A percentile compares a stretch with the other conserved stretches of the same genome.
These are phyloP conservation scores for Pycnomerus fuliginosus DNA, from an alignment of 2,888 invertebrate species.

Conservation along the genomic window DNA sequence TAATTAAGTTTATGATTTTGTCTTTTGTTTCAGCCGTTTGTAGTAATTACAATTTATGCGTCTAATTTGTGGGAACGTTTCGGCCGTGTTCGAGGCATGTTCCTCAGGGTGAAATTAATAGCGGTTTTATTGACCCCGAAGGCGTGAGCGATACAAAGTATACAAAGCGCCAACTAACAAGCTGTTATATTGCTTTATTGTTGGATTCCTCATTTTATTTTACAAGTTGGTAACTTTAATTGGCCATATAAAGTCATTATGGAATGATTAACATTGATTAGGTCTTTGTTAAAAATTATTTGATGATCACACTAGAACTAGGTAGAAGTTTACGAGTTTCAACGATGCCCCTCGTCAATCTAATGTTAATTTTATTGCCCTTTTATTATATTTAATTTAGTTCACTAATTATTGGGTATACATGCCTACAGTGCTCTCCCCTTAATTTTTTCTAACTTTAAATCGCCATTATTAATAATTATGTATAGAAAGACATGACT, in stretches of 20 bases:
- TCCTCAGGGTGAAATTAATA: conserved; percentile 11
- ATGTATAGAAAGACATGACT: too few species aligned
- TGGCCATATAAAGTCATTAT: conserved; percentile 33
- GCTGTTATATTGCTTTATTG: conserved; percentile 37
- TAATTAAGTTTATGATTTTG: too few species aligned
- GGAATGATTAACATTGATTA: conserved; percentile 30
- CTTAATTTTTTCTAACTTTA: too few species aligned
- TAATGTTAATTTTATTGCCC: conserved; percentile 5
- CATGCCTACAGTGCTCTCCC: too few species aligned
- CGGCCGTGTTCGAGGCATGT: conserved; percentile 5
- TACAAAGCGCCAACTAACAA: conserved; percentile 31
- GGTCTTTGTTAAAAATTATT: conserved; percentile 27
- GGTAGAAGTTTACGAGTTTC: conserved; percentile 10
- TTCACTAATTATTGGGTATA: conserved; percentile 1
- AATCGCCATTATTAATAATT: too few species aligned
- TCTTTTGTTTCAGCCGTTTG: too few species aligned
- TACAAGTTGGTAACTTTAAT: conserved; percentile 34
- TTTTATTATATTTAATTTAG: conserved; percentile 18
- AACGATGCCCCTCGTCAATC: conserved; percentile 7
- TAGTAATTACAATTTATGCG: too few species aligned
- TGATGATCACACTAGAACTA: conserved; percentile 17
- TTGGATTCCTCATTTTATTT: conserved; percentile 34
- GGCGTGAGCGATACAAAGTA: conserved; percentile 31
- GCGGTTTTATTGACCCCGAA: conserved; percentile 21
- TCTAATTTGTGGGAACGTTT: too few species aligned